These are phyloP conservation scores for Drosophila prosaltans DNA, from an alignment of 1,140 invertebrate species.

Conservation along the genomic window DNA sequence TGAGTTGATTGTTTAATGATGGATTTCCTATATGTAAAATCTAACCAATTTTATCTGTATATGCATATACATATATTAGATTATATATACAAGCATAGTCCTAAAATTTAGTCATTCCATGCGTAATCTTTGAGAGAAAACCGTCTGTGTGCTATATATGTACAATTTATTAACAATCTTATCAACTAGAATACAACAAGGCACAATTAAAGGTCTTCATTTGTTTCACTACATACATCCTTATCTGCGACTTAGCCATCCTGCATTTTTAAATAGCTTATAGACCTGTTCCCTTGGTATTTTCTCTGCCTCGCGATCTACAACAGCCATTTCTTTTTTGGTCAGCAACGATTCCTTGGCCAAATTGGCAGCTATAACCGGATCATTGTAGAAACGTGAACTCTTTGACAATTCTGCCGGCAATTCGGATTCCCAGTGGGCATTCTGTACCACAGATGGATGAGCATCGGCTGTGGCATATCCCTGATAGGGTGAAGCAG, in stretches of 20 bases:
- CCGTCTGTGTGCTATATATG: slow-evolving; percentile 37
- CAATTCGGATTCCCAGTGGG: slow-evolving; percentile 85
- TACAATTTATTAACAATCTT: slow-evolving; percentile 70
- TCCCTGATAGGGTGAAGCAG: slow-evolving; percentile 56
- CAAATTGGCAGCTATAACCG: slow-evolving; percentile 87
- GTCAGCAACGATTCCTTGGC: slow-evolving; percentile 90
- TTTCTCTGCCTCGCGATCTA: slow-evolving; percentile 90
- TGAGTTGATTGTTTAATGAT: slow-evolving; percentile 74
- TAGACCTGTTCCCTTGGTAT: slow-evolving; percentile 90
- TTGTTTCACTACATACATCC: background rate
- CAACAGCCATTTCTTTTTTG: slow-evolving; percentile 89
- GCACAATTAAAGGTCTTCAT: slow-evolving; percentile 34
- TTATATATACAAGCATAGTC: slow-evolving; percentile 1
- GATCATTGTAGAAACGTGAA: slow-evolving; percentile 89
- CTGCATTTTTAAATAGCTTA: slow-evolving; percentile 88
- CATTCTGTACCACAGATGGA: slow-evolving; percentile 85
- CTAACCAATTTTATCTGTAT: slow-evolving; percentile 25
- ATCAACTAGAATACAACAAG: slow-evolving; percentile 73
- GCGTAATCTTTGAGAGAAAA: slow-evolving; percentile 28
- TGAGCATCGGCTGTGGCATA: slow-evolving; percentile 83
- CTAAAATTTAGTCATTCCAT: slow-evolving; percentile 32
- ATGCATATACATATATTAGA: slow-evolving; percentile 18
- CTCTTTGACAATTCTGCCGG: slow-evolving; percentile 87
- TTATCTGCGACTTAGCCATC: slow-evolving; percentile 84
- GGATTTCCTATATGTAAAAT: background rate